Base-by-base conservation (phyloP, 2,113 vertebrate genomes). In the Promerops cafer region DNA sequence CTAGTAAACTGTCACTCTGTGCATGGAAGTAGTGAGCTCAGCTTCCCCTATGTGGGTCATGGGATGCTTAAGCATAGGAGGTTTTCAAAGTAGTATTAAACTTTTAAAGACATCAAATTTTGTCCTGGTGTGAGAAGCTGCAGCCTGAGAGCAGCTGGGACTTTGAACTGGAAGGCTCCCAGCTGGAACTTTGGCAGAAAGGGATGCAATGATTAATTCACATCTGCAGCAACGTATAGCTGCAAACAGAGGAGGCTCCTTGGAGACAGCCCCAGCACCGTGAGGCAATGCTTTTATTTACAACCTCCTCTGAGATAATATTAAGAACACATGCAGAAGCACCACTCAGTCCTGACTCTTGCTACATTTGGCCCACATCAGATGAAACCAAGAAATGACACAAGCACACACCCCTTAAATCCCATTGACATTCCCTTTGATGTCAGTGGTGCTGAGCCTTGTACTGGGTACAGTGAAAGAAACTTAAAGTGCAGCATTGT, bases 81-180 rank as follows among this genome's bases (percentile, higher is more conserved):
- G 53, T 26, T 83, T 94, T 70, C 83, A 82, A 79, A 95, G 89
- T 50, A 37, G 6, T 59, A 90, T 85, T 94, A 81, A 94, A 90
- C 86, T 96, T 94, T 85, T 84, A 93, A 78, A 83, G 92, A 68
- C 72, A 78, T 39, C 16, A 16, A 0, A 45, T 87, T 79, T 92
- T 78, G 74, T 77, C 80, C 80, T 45, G 65, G 90, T 83, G 91
- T 82, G 94, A 83, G 80, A 54, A 82, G 77, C 37, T 77, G 79
- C 87, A 81, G 70, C 42, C 87, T 47, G 61, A 91, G 61, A 93
- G 82, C 82, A 89, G 89, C 64, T 80, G 91, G 72, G 53, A n/a
- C 93, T 92, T 93, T 93, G 87, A 97, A 94, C 87, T 83, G 84
- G 63, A 78, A 61, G 3, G 13, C 31, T 64, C 89, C 49, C 93